A percentile compares a stretch with the other conserved stretches of the same genome.
Conservation (phyloP, 2,113 vertebrate species). For the Pomatostomus ruficeps region DNA sequence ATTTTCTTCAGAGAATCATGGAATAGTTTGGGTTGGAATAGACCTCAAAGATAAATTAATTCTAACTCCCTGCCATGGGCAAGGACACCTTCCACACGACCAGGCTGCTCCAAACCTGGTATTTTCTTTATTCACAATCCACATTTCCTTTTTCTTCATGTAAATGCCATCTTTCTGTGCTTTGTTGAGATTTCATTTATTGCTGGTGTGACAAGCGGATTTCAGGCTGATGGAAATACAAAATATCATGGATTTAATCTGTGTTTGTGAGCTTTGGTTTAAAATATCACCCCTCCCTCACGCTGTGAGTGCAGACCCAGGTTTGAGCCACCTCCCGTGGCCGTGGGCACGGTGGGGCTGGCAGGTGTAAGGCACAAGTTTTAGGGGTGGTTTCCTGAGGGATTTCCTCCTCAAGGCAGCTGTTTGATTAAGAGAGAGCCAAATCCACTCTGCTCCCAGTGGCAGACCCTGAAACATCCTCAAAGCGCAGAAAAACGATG, state of each 20-base stretch:
- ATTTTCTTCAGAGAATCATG: neutral
- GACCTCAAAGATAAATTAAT: neutral
- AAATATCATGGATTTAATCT: neutral
- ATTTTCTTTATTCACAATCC: neutral
- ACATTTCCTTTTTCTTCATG: neutral
- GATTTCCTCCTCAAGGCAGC: slow-evolving; percentile 14
- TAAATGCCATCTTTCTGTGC: neutral
- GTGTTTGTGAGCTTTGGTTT: neutral
- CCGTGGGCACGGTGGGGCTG: neutral
- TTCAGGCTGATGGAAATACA: neutral
- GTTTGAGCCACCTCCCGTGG: neutral
- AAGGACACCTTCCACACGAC: neutral
- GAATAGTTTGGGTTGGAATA: neutral
- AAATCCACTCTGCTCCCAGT: neutral
- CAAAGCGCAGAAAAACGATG: neutral
- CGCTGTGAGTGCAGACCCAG: neutral
- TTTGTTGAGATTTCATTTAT: neutral
- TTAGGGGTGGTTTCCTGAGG: slow-evolving; percentile 5
- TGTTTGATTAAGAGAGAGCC: neutral
- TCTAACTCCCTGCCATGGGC: neutral
- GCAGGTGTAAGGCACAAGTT: neutral
- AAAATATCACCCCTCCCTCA: neutral
- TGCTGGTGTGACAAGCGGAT: neutral
- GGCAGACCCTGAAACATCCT: neutral
- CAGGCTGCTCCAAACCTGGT: neutral